phyloP scores from a whole-genome alignment of 2,113 vertebrate genomes.

The Catagonus wagneri region DNA sequence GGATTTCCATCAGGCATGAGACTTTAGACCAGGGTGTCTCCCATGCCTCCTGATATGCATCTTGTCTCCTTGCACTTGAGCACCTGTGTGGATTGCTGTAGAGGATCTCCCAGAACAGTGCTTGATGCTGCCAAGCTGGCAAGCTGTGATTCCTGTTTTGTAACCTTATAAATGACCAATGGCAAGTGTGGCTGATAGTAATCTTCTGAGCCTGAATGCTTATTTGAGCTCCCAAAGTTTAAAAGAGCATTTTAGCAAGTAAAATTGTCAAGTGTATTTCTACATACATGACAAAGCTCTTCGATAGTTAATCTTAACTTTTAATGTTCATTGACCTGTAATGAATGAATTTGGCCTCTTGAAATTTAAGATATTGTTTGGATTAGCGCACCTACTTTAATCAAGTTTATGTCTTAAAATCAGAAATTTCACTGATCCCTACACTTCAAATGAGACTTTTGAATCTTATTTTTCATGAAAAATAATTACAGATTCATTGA shows the following conservation, averaged over 20 bases:
- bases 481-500: conserved; percentile 63
- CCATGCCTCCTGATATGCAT: no score
- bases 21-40: background rate
- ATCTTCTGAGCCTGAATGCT: background rate
- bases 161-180: background rate
- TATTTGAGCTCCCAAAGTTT: background rate
- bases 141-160: background rate
- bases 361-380: conserved; percentile 41
- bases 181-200: background rate
- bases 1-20: background rate
- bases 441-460: conserved; percentile 53
- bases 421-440: conserved; percentile 59
- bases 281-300: background rate
- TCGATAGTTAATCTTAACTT: conserved; percentile 53
- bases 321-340: conserved; percentile 20
- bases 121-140: background rate
- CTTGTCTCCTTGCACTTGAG: background rate
- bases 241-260: background rate
- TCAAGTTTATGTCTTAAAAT: conserved; percentile 72
- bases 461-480: conserved; percentile 61
- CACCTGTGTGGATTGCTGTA: fast-evolving
- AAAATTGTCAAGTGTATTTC: background rate
- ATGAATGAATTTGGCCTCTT: conserved; percentile 63
- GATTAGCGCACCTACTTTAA: conserved; percentile 71
- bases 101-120: background rate